Percentiles rank a stretch among this genome's conserved stretches.
phyloP scores from a whole-genome alignment of 2,113 vertebrate species.

The Stomatorhinus ivindoensis region DNA sequence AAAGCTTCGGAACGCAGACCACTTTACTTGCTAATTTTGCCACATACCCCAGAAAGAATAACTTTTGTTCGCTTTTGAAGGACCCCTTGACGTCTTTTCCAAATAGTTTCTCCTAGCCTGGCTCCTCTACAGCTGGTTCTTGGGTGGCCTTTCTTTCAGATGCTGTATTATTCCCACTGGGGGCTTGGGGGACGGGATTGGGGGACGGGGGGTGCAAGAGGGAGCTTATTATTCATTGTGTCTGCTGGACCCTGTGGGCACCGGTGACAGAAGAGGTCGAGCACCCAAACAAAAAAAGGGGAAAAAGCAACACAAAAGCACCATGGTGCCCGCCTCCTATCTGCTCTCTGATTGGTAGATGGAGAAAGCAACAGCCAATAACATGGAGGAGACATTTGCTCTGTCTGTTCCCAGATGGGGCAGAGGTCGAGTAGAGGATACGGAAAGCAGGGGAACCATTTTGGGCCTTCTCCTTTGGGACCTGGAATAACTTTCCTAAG shows the following conservation, averaged over 20 bases:
- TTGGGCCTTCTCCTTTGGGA: background rate
- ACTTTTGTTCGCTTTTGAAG: background rate
- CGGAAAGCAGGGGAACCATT: background rate
- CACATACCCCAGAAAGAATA: background rate
- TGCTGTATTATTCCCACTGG: background rate
- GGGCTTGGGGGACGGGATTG: background rate
- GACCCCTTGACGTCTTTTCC: background rate
- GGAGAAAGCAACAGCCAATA: slow-evolving; percentile 74
- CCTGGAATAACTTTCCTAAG: background rate
- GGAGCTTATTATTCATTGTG: slow-evolving; percentile 10
- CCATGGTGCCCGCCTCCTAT: background rate
- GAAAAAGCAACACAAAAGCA: background rate
- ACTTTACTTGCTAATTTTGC: background rate
- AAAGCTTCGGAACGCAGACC: background rate
- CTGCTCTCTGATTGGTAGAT: slow-evolving; percentile 20
- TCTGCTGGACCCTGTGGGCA: background rate
- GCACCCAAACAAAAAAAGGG: background rate
- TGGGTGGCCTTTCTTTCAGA: slow-evolving; percentile 5
- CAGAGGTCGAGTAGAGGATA: slow-evolving; percentile 32
- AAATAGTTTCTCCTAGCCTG: background rate
- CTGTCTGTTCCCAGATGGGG: slow-evolving; percentile 71
- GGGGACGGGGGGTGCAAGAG: background rate
- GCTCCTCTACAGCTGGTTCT: background rate
- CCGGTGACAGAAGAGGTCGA: background rate
- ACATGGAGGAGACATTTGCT: slow-evolving; percentile 80